Evolutionary conservation across 64 coral and sea anemone genomes (phyloP).

Genomic region (Dendrophyllia cribrosa): DNA sequence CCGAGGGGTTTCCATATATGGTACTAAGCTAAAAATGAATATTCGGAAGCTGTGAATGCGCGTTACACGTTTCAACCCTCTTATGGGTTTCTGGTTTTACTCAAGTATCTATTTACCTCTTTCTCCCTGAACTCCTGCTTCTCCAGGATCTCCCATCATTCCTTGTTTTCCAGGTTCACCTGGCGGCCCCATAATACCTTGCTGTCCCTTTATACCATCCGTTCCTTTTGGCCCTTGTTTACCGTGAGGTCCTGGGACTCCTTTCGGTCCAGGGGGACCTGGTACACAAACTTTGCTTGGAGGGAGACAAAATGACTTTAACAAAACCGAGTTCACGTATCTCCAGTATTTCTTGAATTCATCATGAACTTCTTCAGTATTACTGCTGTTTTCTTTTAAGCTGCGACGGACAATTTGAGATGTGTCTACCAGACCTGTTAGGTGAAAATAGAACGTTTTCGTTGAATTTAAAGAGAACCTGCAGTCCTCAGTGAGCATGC

Average conservation of each 20-base stretch:
- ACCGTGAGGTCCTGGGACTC: slow-evolving; percentile 25
- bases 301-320: slow-evolving; percentile 25
- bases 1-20: no score
- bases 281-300: slow-evolving; percentile 43
- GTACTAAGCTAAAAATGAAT: no score
- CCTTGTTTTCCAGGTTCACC: slow-evolving; percentile 57
- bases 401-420: not conserved
- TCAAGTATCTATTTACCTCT: not conserved
- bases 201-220: slow-evolving; percentile 11
- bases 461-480: no score
- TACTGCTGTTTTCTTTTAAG: not conserved
- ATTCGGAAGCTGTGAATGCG: no score
- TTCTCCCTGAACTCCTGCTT: slow-evolving; percentile 37
- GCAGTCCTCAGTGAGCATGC: no score
- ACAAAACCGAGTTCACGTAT: not conserved
- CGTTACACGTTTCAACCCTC: no score
- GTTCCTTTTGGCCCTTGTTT: slow-evolving; percentile 10
- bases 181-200: slow-evolving; percentile 44
- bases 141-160: slow-evolving; percentile 49
- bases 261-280: slow-evolving; percentile 49
- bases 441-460: no score
- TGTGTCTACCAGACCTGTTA: not conserved
- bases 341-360: not conserved
- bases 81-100: no score
- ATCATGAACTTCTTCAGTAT: not conserved